Conservation (phyloP, 2,888 invertebrate species). For the Piscicola geometra region DNA sequence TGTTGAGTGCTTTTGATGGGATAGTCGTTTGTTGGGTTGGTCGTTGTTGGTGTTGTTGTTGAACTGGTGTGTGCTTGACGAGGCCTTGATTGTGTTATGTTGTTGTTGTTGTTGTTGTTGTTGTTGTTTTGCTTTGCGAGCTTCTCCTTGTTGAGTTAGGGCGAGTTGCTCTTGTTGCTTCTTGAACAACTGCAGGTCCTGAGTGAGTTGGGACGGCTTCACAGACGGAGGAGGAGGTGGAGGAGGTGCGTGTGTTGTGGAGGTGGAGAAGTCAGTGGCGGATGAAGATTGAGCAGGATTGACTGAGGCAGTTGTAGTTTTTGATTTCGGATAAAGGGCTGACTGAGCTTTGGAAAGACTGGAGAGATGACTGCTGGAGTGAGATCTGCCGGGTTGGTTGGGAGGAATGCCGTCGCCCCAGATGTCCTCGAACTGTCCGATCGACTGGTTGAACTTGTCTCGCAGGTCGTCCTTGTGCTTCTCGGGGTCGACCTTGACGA, state of each 20-base stretch:
- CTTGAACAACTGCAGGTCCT: too few relatives aligned
- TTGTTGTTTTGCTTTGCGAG: too few relatives aligned
- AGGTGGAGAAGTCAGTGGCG: background rate
- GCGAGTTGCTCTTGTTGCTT: too few relatives aligned
- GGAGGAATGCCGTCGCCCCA: background rate
- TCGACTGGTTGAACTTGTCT: background rate
- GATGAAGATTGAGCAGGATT: background rate
- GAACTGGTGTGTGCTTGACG: too few relatives aligned
- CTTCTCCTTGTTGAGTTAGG: too few relatives aligned
- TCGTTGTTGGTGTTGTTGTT: too few relatives aligned
- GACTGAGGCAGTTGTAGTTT: background rate
- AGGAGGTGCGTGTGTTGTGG: background rate
- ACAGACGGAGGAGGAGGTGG: background rate
- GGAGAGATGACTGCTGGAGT: background rate
- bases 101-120: too few relatives aligned
- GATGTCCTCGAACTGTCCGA: slow-evolving; percentile 9
- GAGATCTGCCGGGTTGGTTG: background rate
- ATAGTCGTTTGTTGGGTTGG: too few relatives aligned
- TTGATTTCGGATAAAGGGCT: background rate
- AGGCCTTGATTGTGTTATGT: too few relatives aligned
- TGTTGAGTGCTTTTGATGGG: too few relatives aligned
- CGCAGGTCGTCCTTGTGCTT: slow-evolving; percentile 16
- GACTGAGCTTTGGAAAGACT: too few relatives aligned
- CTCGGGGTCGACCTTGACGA: slow-evolving; percentile 8
- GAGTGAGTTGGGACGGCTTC: too few relatives aligned